Base-by-base conservation (phyloP, 2,113 vertebrate genomes). In the Malurus elegans region DNA sequence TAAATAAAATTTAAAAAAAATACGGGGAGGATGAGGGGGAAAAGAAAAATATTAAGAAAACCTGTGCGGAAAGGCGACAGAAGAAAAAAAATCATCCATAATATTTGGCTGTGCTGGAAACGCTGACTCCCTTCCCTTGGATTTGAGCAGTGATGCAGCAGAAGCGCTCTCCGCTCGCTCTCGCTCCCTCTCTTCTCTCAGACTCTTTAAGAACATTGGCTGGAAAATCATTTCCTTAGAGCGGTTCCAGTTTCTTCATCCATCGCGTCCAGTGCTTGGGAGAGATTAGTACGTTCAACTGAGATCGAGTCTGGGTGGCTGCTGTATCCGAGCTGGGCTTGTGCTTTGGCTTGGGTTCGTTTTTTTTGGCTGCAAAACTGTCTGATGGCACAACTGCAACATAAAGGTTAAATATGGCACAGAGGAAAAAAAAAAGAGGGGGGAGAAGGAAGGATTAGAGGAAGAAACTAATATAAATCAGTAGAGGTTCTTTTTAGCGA, bases 331-430 rank as follows among this genome's bases (percentile, higher is more conserved):
- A 92, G 80, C 91, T 74, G 96, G 45, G 87, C 78, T 95, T 92
- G 92, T 75, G 78, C 84, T 94, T 95, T 91, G 95, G 86, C 89
- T 95, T 79, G 70, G 25, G 53, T 21, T 79, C 76, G 2, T 1
- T 92, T 94, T 95, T 95, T 95, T 95, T 94, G 96, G 95, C 94
- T 62, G 94, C 91, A 79, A 94, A 96, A 97, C 89, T 95, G 97
- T 70, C 95, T 86, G 96, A 87, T 96, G 93, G 92, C 95, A 96
- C 95, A 86, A 94, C 94, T 96, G 96, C 91, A 96, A 95, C 91
- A 95, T 93, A 95, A 94, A 94, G 97, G 96, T 96, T 95, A 95
- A 97, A 96, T 96, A 97, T 90, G 91, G 92, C 93, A 97, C 96
- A 80, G 88, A 3, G 12, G 13, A 14, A 60, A 65, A 61, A 40